Conservation (phyloP, 2,888 invertebrate species). For the Synergus japonicus region DNA sequence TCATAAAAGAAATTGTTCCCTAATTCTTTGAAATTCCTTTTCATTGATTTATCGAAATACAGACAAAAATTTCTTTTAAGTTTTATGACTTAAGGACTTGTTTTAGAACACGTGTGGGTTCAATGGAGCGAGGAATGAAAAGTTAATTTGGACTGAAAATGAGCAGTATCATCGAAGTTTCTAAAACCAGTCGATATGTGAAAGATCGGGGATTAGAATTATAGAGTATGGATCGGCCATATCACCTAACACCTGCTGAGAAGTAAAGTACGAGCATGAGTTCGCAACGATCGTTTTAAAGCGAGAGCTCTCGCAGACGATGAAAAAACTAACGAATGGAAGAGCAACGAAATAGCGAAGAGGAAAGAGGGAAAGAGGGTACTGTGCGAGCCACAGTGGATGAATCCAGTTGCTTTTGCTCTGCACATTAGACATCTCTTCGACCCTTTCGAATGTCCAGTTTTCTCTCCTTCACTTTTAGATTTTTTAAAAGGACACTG, state of each 20-base stretch:
- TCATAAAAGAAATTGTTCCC: no score
- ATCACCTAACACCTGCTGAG: slow-evolving; percentile 41
- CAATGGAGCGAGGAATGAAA: neutral
- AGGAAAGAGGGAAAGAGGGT: slow-evolving; percentile 45
- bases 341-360: slow-evolving; percentile 48
- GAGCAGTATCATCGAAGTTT: slow-evolving; percentile 12
- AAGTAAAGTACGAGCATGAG: slow-evolving; percentile 43
- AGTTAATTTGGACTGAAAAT: slow-evolving; percentile 25
- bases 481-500: slow-evolving; percentile 33
- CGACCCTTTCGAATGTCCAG: slow-evolving; percentile 49
- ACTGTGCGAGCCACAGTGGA: slow-evolving; percentile 10
- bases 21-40: no score
- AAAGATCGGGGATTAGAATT: neutral
- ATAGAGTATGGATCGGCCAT: neutral
- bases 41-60: neutral
- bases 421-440: slow-evolving; percentile 44
- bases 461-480: slow-evolving; percentile 40
- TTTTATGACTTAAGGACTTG: neutral
- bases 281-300: slow-evolving; percentile 66
- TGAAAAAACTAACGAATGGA: slow-evolving; percentile 70
- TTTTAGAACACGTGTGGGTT: neutral
- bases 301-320: slow-evolving; percentile 64
- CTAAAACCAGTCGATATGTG: neutral
- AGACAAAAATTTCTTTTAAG: neutral
- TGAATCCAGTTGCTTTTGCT: slow-evolving; percentile 41